Base-by-base conservation (phyloP, 2,113 vertebrate genomes). In the Entelurus aequoreus region DNA sequence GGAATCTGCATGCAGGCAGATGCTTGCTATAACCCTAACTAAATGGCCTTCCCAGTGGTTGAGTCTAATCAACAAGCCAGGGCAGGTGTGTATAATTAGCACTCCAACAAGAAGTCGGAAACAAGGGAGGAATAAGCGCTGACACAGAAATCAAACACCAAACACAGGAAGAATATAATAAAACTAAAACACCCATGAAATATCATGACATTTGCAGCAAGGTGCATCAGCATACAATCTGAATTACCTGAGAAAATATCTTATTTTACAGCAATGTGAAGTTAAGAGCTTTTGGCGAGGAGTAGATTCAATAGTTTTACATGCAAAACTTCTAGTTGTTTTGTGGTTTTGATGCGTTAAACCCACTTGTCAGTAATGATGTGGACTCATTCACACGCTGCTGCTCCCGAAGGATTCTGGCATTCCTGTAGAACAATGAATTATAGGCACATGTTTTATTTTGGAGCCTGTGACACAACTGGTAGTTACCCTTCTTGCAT, bases 371-470 rank as follows among this genome's bases (percentile, higher is more conserved):
- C 60, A 69, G 67, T 67, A 65, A 59, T 9, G 42, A 65, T 64
- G 70, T 72, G 64, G 66, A 76, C 66, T 71, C 71, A 58, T 77
- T 83, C 73, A 84, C 75, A 76, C 74, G 74, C 75, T 11, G 48
- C 68, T 79, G 74, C 73, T 75, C 81, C 60, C 55, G 55, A 61
- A 62, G 61, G 73, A 78, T 83, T 80, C 70, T 75, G 67, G 54
- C 75, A 66, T 75, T 77, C 65, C 71, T 65, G 69, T 60, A 72
- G 69, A 78, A 61, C 65, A 63, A 76, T 54, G 59, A 77, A 84
- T 83, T 80, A 82, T n/a, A 71, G 72, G 58, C 68, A 77, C 68
- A 74, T 54, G 8, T 82, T 81, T 77, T 68, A 64, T 82, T 74
- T 76, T 57, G 76, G 71, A 63, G 61, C 71, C 64, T 64, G 54